These are phyloP conservation scores for Drosophila nannoptera DNA, from an alignment of 1,140 invertebrate genomes.

Conservation along the genomic window DNA sequence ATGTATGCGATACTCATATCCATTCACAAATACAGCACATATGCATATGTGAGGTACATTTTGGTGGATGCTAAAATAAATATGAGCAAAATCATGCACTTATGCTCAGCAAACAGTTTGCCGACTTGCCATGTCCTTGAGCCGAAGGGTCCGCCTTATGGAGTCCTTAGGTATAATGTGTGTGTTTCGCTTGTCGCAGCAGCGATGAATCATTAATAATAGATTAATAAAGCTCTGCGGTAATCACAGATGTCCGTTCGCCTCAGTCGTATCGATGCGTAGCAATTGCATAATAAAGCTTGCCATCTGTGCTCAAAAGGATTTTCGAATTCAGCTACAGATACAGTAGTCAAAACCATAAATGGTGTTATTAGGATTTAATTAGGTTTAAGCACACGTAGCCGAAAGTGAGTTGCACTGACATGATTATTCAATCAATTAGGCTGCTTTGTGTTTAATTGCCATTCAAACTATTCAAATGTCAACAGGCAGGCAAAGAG, in stretches of 20 bases:
- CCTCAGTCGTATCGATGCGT: conserved; percentile 1
- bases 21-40: neutral
- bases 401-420: no score
- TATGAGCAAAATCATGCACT: conserved; percentile 12
- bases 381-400: no score
- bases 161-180: no score
- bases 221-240: neutral
- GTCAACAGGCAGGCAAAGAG: no score
- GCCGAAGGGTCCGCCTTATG: no score
- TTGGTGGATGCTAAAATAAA: neutral
- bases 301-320: conserved; percentile 1
- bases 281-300: conserved; percentile 22
- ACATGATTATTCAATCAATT: no score
- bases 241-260: conserved; percentile 17
- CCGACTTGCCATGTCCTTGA: neutral
- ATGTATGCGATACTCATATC: neutral
- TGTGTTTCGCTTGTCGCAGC: no score
- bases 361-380: no score
- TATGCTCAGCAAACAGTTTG: conserved; percentile 14
- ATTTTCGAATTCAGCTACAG: conserved; percentile 10
- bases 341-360: neutral
- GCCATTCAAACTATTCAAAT: no score
- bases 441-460: no score
- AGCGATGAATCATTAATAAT: conserved; percentile 27
- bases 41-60: neutral